phyloP scores from a whole-genome alignment of 2,888 invertebrate genomes.

The Cryptus viduatorius region DNA sequence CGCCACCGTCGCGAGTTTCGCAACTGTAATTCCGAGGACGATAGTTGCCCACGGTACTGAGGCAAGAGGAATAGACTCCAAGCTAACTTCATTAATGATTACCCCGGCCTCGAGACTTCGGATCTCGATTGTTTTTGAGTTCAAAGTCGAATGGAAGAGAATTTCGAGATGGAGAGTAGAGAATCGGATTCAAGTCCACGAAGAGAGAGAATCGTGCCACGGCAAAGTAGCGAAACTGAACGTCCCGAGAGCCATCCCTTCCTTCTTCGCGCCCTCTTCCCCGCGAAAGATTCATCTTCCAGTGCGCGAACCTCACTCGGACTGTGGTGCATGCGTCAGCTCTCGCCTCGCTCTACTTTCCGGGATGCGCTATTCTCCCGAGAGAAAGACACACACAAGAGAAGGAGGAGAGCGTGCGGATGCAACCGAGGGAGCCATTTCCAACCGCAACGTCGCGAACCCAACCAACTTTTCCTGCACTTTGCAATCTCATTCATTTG shows the following conservation, averaged over 20 bases:
- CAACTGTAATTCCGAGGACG: constrained; percentile 79
- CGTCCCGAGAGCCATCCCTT: background rate
- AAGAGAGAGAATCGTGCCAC: background rate
- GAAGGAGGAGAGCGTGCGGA: constrained; percentile 44
- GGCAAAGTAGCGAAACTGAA: constrained; percentile 1
- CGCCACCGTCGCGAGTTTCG: constrained; percentile 72
- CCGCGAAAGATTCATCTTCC: constrained; percentile 27
- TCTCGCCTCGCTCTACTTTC: constrained; percentile 35
- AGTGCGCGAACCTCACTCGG: constrained; percentile 34
- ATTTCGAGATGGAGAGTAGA: background rate
- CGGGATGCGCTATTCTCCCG: constrained; percentile 46
- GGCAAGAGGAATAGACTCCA: constrained; percentile 70
- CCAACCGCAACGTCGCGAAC: constrained; percentile 52
- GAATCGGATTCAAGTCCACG: background rate
- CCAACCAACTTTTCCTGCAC: constrained; percentile 60
- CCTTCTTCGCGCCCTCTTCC: too few relatives aligned
- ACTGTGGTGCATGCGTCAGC: constrained; percentile 28
- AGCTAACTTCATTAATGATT: constrained; percentile 78
- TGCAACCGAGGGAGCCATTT: constrained; percentile 38
- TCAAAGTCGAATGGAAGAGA: constrained; percentile 19
- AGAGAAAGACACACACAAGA: background rate
- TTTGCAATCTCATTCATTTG: constrained; percentile 65
- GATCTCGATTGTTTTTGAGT: constrained; percentile 75
- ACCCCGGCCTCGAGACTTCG: constrained; percentile 69
- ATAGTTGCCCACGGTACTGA: constrained; percentile 76